Percentiles rank a stretch among this genome's conserved stretches.
These are phyloP conservation scores for Monopterus albus DNA, from an alignment of 2,113 vertebrate species.

Conservation along the genomic window DNA sequence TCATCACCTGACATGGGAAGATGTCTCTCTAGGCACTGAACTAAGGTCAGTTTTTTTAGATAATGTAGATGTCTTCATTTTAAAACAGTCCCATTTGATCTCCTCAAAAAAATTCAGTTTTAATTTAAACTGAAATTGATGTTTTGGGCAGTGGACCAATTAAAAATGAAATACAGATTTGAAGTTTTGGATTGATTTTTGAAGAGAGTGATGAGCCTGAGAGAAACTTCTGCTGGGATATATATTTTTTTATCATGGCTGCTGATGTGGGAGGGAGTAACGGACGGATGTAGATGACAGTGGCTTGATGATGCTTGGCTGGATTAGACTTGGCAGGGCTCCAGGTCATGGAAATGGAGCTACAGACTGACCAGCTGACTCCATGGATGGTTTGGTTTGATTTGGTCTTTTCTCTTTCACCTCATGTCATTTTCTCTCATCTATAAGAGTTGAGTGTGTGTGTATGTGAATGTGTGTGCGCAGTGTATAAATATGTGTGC, in stretches of 20 bases:
- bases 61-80: slow-evolving; percentile 37
- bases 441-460: slow-evolving; percentile 31
- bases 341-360: slow-evolving; percentile 62
- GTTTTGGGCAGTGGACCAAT: slow-evolving; percentile 15
- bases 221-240: slow-evolving; percentile 59
- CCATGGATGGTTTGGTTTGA: slow-evolving; percentile 85
- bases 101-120: slow-evolving; percentile 25
- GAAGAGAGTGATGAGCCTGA: slow-evolving; percentile 42
- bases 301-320: slow-evolving; percentile 41
- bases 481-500: slow-evolving; percentile 34
- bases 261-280: slow-evolving; percentile 36
- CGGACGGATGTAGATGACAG: slow-evolving; percentile 24
- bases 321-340: slow-evolving; percentile 47
- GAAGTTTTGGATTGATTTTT: slow-evolving; percentile 17
- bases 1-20: slow-evolving; percentile 65
- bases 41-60: slow-evolving; percentile 75
- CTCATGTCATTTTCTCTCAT: slow-evolving; percentile 56
- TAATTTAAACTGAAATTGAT: slow-evolving; percentile 37
- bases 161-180: slow-evolving; percentile 20
- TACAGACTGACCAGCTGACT: slow-evolving; percentile 75
- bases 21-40: slow-evolving; percentile 78
- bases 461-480: slow-evolving; percentile 1
- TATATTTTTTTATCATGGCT: slow-evolving; percentile 36
- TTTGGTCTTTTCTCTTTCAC: slow-evolving; percentile 73
- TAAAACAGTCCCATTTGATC: slow-evolving; percentile 34